These are phyloP conservation scores for Aeoliscus strigatus DNA, from an alignment of 2,797 vertebrate species.

Conservation along the genomic window DNA sequence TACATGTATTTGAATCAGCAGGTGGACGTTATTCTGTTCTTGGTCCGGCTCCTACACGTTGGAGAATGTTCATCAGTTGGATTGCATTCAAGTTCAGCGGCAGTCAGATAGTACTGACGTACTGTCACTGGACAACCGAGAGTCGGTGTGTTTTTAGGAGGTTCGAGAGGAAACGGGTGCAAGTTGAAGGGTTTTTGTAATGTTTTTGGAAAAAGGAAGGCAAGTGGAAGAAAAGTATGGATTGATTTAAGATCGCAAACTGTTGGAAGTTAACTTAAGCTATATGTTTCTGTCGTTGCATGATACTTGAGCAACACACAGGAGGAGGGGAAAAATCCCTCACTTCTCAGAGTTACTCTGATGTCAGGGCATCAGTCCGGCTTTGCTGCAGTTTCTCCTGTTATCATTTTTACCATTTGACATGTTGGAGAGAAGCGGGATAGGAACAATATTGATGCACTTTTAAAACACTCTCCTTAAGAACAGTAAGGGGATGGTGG, in stretches of 20 bases:
- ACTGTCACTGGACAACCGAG: slow-evolving; percentile 18
- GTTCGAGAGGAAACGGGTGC: slow-evolving; percentile 32
- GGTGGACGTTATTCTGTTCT: slow-evolving; percentile 26
- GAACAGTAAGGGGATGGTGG: slow-evolving; percentile 81
- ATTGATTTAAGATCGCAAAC: slow-evolving; percentile 10
- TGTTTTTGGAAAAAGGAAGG: slow-evolving; percentile 29
- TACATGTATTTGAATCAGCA: slow-evolving; percentile 25
- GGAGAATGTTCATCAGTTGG: slow-evolving; percentile 15
- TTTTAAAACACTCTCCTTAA: slow-evolving; percentile 88
- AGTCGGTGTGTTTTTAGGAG: slow-evolving; percentile 43
- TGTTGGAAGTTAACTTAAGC: slow-evolving; percentile 44
- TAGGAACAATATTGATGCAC: slow-evolving; percentile 82
- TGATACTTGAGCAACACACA: slow-evolving; percentile 33
- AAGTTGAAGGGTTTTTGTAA: slow-evolving; percentile 15
- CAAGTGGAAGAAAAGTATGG: slow-evolving; percentile 25
- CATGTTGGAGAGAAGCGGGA: slow-evolving; percentile 42
- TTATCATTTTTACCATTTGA: slow-evolving; percentile 35
- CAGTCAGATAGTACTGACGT: slow-evolving; percentile 11
- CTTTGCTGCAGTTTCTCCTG: slow-evolving; percentile 38
- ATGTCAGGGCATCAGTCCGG: slow-evolving; percentile 16
- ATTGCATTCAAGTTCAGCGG: slow-evolving; percentile 18
- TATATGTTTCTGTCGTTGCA: slow-evolving; percentile 45
- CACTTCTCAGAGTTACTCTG: slow-evolving; percentile 5
- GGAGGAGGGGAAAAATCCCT: slow-evolving; percentile 19
- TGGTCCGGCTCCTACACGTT: slow-evolving; percentile 25